These are phyloP conservation scores for cattle (Bos taurus) DNA, from an alignment of 2,113 vertebrate genomes.

Conservation along the genomic window DNA sequence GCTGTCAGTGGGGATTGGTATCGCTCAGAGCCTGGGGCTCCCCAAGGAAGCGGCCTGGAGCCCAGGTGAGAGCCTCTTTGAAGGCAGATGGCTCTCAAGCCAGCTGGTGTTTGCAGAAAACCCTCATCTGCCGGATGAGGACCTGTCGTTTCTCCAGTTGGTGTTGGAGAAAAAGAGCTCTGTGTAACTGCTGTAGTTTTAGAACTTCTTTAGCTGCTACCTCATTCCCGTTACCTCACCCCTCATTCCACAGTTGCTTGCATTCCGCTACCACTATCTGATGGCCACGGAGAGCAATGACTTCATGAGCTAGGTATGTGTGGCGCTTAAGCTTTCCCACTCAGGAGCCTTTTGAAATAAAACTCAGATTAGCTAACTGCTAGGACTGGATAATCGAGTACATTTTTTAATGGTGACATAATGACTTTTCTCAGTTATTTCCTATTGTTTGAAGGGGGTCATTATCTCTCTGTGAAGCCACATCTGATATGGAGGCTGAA, in stretches of 20 bases:
- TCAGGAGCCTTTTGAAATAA: constrained; percentile 68
- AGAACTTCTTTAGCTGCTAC: neutral
- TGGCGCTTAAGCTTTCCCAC: constrained; percentile 30
- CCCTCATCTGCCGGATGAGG: constrained; percentile 64
- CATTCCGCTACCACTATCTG: constrained; percentile 32
- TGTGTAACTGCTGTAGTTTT: neutral
- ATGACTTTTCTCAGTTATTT: constrained; percentile 75
- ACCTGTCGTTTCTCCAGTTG: neutral
- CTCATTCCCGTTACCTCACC: constrained; percentile 4
- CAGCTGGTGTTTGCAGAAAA: constrained; percentile 75
- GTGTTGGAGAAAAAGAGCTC: neutral
- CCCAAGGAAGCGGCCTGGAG: constrained; percentile 67
- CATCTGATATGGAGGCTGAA: constrained; percentile 67
- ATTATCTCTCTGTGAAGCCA: constrained; percentile 77
- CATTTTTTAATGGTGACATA: constrained; percentile 80
- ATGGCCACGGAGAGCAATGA: constrained; percentile 45
- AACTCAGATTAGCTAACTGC: constrained; percentile 81
- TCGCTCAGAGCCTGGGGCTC: constrained; percentile 74
- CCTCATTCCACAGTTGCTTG: neutral
- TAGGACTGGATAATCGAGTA: constrained; percentile 70
- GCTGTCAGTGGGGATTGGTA: constrained; percentile 75
- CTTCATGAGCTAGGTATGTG: constrained; percentile 58
- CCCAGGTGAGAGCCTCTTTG: constrained; percentile 78
- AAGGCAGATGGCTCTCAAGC: constrained; percentile 81
- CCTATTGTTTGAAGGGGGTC: constrained; percentile 65